These are phyloP conservation scores for Phrynocephalus guinanensis DNA, from an alignment of 2,797 vertebrate species.

Conservation along the genomic window DNA sequence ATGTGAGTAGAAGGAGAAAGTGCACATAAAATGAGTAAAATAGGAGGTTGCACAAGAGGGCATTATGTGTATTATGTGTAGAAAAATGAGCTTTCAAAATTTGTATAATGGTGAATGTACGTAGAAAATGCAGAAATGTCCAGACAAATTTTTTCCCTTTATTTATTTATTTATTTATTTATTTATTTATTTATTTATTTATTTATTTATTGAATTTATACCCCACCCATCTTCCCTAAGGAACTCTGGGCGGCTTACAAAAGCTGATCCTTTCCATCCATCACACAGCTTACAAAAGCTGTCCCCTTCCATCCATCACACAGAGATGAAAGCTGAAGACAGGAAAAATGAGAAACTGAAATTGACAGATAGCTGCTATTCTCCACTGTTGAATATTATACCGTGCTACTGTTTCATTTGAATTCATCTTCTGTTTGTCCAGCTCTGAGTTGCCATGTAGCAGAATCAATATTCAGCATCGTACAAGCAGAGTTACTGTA, in stretches of 20 bases:
- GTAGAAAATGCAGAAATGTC: not conserved
- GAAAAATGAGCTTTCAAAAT: not conserved
- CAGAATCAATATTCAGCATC: not conserved
- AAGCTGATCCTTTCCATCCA: not conserved
- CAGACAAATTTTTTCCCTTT: not conserved
- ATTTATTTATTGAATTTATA: too few species aligned
- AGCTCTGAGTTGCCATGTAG: not conserved
- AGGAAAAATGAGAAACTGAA: not conserved
- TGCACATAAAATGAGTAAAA: not conserved
- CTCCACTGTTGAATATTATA: not conserved
- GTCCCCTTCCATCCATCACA: not conserved
- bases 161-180: too few species aligned
- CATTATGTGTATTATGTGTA: not conserved
- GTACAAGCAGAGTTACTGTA: not conserved
- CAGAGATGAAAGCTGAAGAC: not conserved
- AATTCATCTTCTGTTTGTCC: constrained; percentile 2
- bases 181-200: too few species aligned
- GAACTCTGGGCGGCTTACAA: too few species aligned
- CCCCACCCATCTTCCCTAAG: too few species aligned
- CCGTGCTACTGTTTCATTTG: not conserved
- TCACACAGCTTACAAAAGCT: not conserved
- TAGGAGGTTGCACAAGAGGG: not conserved
- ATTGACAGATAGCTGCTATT: not conserved
- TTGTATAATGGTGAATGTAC: not conserved
- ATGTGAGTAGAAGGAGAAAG: not conserved